Evolutionary conservation across 2,888 invertebrate species (phyloP), one percentile per base, ranked within the genome.

Genomic region (Dione vanillae): DNA sequence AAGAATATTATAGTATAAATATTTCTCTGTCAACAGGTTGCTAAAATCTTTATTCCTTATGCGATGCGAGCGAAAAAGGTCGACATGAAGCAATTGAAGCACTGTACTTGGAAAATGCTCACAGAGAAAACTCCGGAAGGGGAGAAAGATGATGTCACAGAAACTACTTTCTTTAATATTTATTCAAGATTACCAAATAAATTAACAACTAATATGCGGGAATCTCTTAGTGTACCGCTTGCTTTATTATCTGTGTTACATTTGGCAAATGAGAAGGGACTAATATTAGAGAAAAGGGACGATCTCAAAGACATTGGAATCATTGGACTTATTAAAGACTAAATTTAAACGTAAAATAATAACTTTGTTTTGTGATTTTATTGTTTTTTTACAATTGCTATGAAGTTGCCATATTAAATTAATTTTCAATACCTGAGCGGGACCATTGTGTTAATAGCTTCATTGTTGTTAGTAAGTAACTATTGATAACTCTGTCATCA

Each of bases 11-110:
- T 27, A 3, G 27, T 27, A 27, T 2, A 3, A 27, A n/a, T 58
- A 40, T 11, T 11, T 49, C 51, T 20, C 43, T 3, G 16, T 43
- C 16, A 59, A 54, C 82, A 96, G 96, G 94, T 96, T 7, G 94
- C 95, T 5, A 96, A 96, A 88, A 95, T 96, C 59, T 94, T 96
- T 79, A 96, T 98, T 73, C 95, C 95, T 0, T 98, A 97, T 85
- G 97, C 97, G 7, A 95, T 96, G 87, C 94, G 96, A 68, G 97
- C 98, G 7, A 98, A 98, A 83, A 96, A 96, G 71, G 95, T 98
- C 52, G 97, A 98, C 81, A 97, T 98, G 95, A 96, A 96, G 80
- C 96, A 95, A 82, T 86, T 98, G 56, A 98, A 98, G 83, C 90
- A 93, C n/a, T 94, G 95, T 66, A 96, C 97, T 74, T 97, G 97